Base-by-base conservation (phyloP, 2,888 invertebrate species). In the Dysmachus trigonus region DNA sequence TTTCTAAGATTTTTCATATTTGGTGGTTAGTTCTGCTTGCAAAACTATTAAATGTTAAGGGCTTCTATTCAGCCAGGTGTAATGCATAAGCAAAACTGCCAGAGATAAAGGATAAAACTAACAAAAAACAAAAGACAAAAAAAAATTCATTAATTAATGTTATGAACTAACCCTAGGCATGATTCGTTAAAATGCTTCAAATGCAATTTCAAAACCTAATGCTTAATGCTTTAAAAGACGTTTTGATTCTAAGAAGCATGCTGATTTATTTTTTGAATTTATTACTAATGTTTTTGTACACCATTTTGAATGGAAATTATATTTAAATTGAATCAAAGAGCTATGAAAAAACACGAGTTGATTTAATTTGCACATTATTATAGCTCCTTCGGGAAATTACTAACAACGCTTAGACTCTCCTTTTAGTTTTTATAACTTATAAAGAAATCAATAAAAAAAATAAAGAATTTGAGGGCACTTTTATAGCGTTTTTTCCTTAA, bases 11-110 rank as follows among this genome's bases (percentile, higher is more conserved):
- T 47, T 47, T 15, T n/a, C n/a, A 77, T n/a, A 77, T 3, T 74
- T 74, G 74, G 74, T 74, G 74, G 33, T 74, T 31, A 33, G 31
- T 35, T 27, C 33, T 74, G 74, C 74, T 74, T 74, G 74, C 33
- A 5, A 74, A n/a, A n/a, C 33, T 74, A 15, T 72, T 27, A 13
- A 72, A 72, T 22, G 71, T 30, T 71, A 18, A 38, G 10, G 30
- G 13, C 10, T 7, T 33, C 13, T 33, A 74, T 33, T 33, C 74
- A 33, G 33, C 8, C 15, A 13, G n/a, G 33, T 74, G 31, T 30
- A 72, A 72, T 8, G 8, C 0, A 30, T 30, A 72, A 72, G 30
- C 15, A 33, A 35, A 33, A n/a, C 33, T 74, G n/a, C 8, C 74
- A 74, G 7, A 6, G 47, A 47, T n/a, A 18, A 4, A 1, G 47